Evolutionary conservation across 1,140 invertebrate genomes (phyloP).

Genomic region (Neodiprion fabricii): DNA sequence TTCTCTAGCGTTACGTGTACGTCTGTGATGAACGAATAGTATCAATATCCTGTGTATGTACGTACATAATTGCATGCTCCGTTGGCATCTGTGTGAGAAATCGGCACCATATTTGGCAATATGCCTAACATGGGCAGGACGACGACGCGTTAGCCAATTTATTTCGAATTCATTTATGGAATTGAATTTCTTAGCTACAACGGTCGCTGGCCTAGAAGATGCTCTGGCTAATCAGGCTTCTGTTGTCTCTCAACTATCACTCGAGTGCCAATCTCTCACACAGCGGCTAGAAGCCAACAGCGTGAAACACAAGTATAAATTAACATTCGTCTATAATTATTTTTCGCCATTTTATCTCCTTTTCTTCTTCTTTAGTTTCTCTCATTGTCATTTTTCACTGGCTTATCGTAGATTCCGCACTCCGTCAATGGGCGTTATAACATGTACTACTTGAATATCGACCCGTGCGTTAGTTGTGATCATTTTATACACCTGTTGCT

Average conservation of each 20-base stretch:
- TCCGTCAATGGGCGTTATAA: neutral
- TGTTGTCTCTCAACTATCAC: slow-evolving; percentile 86
- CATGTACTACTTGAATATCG: neutral
- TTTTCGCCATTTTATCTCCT: slow-evolving; percentile 16
- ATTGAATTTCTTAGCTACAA: slow-evolving; percentile 73
- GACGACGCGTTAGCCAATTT: slow-evolving; percentile 45
- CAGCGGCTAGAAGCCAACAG: slow-evolving; percentile 84
- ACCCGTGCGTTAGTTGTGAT: slow-evolving; percentile 20
- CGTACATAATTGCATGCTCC: slow-evolving; percentile 13
- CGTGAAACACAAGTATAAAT: slow-evolving; percentile 80
- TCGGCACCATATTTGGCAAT: slow-evolving; percentile 51
- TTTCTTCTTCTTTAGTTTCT: slow-evolving; percentile 6
- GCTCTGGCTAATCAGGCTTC: slow-evolving; percentile 86
- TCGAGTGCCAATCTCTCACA: slow-evolving; percentile 84
- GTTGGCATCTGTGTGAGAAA: slow-evolving; percentile 65
- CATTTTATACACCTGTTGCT: slow-evolving; percentile 24
- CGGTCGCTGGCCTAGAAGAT: slow-evolving; percentile 82
- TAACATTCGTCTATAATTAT: slow-evolving; percentile 6
- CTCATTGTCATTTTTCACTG: slow-evolving; percentile 50
- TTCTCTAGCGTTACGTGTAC: slow-evolving; percentile 10
- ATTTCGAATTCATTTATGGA: slow-evolving; percentile 47
- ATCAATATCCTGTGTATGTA: slow-evolving; percentile 3
- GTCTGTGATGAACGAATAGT: neutral
- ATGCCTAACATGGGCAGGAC: slow-evolving; percentile 55
- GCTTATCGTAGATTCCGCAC: slow-evolving; percentile 34